Percentiles rank a stretch among this genome's conserved stretches.
Conservation (phyloP, 1,140 invertebrate genomes). For the Penaeus indicus region DNA sequence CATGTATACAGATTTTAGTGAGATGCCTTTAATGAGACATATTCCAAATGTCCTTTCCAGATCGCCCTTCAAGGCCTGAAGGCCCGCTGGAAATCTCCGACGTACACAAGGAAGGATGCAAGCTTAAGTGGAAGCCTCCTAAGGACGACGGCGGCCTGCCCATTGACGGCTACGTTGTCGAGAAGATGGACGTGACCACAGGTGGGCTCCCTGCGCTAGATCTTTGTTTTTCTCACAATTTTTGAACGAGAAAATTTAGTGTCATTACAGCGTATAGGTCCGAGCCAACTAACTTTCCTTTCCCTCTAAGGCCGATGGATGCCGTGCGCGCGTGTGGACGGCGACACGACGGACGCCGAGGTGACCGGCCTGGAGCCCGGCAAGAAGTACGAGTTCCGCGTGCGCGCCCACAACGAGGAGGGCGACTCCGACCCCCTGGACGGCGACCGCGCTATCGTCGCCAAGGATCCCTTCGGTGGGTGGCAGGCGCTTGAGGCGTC, state of each 20-base stretch:
- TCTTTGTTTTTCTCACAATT: slow-evolving; percentile 80
- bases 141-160: slow-evolving; percentile 96
- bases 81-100: slow-evolving; percentile 93
- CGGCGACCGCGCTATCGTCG: slow-evolving; percentile 82
- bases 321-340: slow-evolving; percentile 78
- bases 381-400: slow-evolving; percentile 94
- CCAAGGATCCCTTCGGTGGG: slow-evolving; percentile 95
- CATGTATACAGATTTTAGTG: not conserved
- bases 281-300: not conserved
- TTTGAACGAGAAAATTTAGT: slow-evolving; percentile 71
- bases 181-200: slow-evolving; percentile 91
- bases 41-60: slow-evolving; percentile 71
- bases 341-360: slow-evolving; percentile 86
- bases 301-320: slow-evolving; percentile 67
- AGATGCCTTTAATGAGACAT: not conserved
- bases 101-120: slow-evolving; percentile 95
- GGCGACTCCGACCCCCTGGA: slow-evolving; percentile 94
- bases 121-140: slow-evolving; percentile 94
- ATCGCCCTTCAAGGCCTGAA: slow-evolving; percentile 94
- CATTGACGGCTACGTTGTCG: slow-evolving; percentile 88
- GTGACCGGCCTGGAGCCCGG: slow-evolving; percentile 91
- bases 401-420: slow-evolving; percentile 95
- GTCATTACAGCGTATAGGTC: not conserved
- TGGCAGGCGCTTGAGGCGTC: not conserved
- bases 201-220: slow-evolving; percentile 80